Percentiles rank a stretch among this genome's conserved stretches.
These are phyloP conservation scores for Drosophila nasuta DNA, from an alignment of 1,140 invertebrate genomes.

Conservation along the genomic window DNA sequence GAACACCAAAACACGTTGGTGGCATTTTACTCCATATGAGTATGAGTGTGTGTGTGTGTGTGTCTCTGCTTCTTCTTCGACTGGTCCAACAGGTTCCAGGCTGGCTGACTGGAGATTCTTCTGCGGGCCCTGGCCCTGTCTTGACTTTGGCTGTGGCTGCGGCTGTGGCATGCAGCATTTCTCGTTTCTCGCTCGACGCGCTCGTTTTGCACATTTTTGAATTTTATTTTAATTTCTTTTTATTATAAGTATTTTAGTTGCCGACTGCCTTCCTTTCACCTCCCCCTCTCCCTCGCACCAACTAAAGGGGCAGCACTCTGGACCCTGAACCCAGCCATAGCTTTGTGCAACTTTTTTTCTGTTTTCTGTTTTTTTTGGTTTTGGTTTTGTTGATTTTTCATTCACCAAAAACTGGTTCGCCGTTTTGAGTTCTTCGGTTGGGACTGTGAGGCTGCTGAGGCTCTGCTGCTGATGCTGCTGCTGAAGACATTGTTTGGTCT, in stretches of 20 bases:
- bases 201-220: conserved; percentile 81
- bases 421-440: conserved; percentile 62
- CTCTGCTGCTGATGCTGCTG: neutral
- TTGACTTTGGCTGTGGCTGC: conserved; percentile 28
- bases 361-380: conserved; percentile 25
- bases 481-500: conserved; percentile 51
- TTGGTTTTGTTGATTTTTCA: conserved; percentile 78
- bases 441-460: neutral
- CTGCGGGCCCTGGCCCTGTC: conserved; percentile 53
- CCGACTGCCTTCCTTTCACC: conserved; percentile 16
- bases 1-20: conserved; percentile 75
- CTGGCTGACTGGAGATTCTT: conserved; percentile 67
- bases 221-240: conserved; percentile 84
- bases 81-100: conserved; percentile 80
- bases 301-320: neutral
- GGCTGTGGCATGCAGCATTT: conserved; percentile 75
- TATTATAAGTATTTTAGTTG: conserved; percentile 78
- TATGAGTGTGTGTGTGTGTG: conserved; percentile 31
- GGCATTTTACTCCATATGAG: conserved; percentile 51
- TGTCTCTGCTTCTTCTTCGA: conserved; percentile 39
- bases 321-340: conserved; percentile 19
- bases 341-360: conserved; percentile 65
- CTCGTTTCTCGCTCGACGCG: conserved; percentile 54
- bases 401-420: conserved; percentile 83
- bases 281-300: neutral